Base-by-base conservation (phyloP, 2,888 invertebrate genomes). In the Heliconius cydno region DNA sequence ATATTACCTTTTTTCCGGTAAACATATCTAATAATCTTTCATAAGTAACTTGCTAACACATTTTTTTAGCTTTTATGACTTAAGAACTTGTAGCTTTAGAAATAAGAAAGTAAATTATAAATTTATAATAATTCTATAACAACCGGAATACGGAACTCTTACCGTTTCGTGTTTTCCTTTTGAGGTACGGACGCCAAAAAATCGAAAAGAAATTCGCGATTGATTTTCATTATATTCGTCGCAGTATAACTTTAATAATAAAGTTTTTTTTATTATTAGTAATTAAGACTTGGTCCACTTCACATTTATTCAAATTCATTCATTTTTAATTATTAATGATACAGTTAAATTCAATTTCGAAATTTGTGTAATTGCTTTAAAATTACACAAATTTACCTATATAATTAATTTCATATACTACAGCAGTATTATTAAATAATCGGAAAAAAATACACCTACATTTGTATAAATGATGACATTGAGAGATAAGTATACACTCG, bases 401-500 rank as follows among this genome's bases (percentile, higher is more conserved):
- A 34, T 28, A 28, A 28, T 28, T 28, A 28, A 28, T 28, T 28
- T 28, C 28, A 28, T 28, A 28, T 28, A 28, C 28, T 28, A 28
- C 28, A 28, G 28, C 28, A 28, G 28, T 57, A 72, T 57, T 30
- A 72, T 52, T 52, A 10, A 72, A 72, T 72, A 57, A 46, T 46
- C 9, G 28, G 7, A 28, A 52, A 46, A 52, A 38, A 65, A 65
- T 28, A 5, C 63, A 25, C 25, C 19, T 72, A 52, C 5, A 52
- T 72, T 63, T 34, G 76, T 72, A 66, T 72, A 74, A 63, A 38
- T 68, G 65, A 63, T 70, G 77, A 78, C 80, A 83, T 83, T 75
- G 79, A 78, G 60, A 80, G 80, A 82, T 84, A 83, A 82, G 38
- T 67, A 41, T 76, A 34, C 34, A 34, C 34, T 34, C 34, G 34